These are phyloP conservation scores for Engystomops pustulosus DNA, from an alignment of 2,113 vertebrate species.

Conservation along the genomic window DNA sequence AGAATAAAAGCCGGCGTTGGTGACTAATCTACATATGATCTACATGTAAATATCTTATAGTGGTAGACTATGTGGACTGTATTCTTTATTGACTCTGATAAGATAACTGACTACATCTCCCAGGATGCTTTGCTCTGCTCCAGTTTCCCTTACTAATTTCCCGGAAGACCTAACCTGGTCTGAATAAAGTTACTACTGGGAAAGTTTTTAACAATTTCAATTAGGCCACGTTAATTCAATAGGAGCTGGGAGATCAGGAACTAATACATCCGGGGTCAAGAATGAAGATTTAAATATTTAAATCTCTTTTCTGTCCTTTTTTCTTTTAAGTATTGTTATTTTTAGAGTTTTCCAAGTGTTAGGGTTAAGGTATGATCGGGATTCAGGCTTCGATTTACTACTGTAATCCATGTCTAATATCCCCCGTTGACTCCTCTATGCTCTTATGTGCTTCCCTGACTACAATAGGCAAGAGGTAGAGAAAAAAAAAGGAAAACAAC, in stretches of 20 bases:
- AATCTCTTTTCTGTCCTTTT: background rate
- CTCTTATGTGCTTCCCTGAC: too few species aligned
- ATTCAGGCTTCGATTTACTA: too few species aligned
- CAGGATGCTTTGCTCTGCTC: constrained; percentile 1
- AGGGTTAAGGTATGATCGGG: too few species aligned
- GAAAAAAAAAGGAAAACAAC: too few species aligned
- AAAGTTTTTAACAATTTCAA: constrained; percentile 1
- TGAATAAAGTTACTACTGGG: background rate
- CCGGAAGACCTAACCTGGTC: constrained; percentile 14
- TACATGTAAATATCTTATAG: background rate
- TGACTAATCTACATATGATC: too few species aligned
- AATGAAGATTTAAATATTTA: background rate
- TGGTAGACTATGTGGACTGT: background rate
- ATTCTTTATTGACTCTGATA: background rate
- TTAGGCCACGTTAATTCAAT: background rate
- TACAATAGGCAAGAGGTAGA: too few species aligned
- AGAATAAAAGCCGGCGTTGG: too few species aligned
- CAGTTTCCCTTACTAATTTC: constrained; percentile 16
- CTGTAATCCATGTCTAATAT: too few species aligned
- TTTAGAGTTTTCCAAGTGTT: too few species aligned
- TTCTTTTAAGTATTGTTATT: too few species aligned
- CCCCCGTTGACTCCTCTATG: too few species aligned
- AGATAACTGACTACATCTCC: background rate
- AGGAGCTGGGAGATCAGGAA: background rate
- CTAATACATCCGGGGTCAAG: background rate